A percentile compares a stretch with the other conserved stretches of the same genome.
phyloP scores from a whole-genome alignment of 2,113 vertebrate genomes.

The Chionomys nivalis region DNA sequence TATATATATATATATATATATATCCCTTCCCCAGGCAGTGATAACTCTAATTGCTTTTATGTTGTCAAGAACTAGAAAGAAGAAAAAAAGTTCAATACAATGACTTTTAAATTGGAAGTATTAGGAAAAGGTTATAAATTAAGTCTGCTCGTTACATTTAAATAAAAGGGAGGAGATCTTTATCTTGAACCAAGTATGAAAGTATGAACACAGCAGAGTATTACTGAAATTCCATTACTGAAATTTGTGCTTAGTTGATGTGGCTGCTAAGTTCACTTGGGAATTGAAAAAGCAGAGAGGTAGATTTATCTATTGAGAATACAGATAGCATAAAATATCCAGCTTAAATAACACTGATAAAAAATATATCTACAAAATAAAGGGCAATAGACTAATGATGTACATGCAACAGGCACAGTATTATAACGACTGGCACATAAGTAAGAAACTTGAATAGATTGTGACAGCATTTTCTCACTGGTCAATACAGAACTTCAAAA shows the following conservation, averaged over 20 bases:
- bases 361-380: neutral
- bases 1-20: neutral
- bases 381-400: neutral
- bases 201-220: neutral
- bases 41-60: slow-evolving; percentile 52
- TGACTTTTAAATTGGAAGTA: neutral
- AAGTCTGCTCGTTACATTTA: slow-evolving; percentile 23
- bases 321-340: neutral
- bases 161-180: slow-evolving; percentile 35
- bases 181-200: neutral
- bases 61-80: neutral
- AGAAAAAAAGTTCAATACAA: neutral
- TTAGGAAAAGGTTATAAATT: neutral
- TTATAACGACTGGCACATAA: neutral
- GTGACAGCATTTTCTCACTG: neutral
- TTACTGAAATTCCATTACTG: neutral
- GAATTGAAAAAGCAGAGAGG: neutral
- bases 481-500: neutral
- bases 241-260: neutral
- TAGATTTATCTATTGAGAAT: neutral
- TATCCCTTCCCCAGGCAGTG: neutral
- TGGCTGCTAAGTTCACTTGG: neutral
- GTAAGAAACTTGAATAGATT: neutral
- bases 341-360: neutral
- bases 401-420: neutral